phyloP scores from a whole-genome alignment of 2,113 vertebrate species.

The Opisthocomus hoazin region DNA sequence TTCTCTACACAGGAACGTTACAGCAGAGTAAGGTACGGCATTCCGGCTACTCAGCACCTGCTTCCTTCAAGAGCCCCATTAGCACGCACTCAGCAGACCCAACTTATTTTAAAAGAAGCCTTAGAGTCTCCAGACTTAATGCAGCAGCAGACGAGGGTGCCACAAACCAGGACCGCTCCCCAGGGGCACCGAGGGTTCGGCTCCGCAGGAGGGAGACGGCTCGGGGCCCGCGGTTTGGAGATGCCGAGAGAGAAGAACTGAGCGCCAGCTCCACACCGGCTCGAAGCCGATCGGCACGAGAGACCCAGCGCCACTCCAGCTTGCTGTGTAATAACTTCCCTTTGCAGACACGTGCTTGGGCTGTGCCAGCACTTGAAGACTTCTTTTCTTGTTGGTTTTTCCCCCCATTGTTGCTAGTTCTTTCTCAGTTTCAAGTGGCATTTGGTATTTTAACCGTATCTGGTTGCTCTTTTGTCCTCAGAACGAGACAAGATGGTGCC shows the following conservation, averaged over 20 bases:
- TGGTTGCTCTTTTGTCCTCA: conserved; percentile 18
- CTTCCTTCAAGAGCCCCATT: neutral
- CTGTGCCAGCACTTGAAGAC: neutral
- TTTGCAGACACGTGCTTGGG: neutral
- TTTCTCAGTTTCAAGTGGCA: neutral
- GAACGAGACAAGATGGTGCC: conserved; percentile 17
- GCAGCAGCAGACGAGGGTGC: neutral
- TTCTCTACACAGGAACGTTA: neutral
- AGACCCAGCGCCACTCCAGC: neutral
- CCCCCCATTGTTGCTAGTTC: neutral
- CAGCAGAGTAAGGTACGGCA: neutral
- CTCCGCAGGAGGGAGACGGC: neutral
- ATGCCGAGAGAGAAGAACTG: neutral
- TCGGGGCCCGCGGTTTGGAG: neutral
- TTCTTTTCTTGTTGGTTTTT: neutral
- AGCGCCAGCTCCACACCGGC: neutral
- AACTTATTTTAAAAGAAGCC: neutral
- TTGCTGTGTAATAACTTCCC: neutral
- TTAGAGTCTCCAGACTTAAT: neutral
- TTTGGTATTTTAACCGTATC: neutral
- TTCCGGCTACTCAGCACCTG: conserved; percentile 16
- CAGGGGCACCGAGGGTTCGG: neutral
- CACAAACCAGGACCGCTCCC: neutral
- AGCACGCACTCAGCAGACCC: neutral
- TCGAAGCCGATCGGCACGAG: accelerated